phyloP scores from a whole-genome alignment of 2,797 vertebrate species.

The Aphelocoma californica region DNA sequence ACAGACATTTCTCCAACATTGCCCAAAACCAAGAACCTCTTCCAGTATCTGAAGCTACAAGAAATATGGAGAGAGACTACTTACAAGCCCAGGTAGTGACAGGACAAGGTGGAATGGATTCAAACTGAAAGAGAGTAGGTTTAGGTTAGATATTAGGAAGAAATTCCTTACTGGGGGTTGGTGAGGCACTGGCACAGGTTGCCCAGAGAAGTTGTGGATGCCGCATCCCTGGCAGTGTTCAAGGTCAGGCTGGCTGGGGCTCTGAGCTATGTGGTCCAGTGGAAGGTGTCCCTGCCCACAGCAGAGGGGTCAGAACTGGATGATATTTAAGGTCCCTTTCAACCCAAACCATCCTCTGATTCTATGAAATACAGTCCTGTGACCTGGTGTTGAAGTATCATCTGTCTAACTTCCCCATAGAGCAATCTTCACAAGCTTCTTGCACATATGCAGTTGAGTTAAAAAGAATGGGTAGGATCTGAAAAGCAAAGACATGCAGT shows the following conservation, averaged over 20 bases:
- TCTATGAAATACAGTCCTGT: neutral
- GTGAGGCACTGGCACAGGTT: neutral
- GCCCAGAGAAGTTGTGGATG: no score
- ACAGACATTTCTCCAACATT: neutral
- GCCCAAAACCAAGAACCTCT: neutral
- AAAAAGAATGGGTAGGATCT: neutral
- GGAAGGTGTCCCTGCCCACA: accelerated
- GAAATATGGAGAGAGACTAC: neutral
- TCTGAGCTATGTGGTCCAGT: accelerated
- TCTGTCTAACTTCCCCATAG: neutral
- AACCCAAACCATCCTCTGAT: neutral
- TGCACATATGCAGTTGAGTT: neutral
- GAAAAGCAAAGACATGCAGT: neutral
- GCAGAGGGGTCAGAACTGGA: neutral
- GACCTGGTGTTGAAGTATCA: neutral
- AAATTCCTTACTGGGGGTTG: neutral
- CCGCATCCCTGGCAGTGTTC: neutral
- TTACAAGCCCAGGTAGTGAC: neutral
- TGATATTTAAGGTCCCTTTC: neutral
- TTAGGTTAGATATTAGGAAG: neutral
- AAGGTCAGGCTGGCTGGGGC: neutral
- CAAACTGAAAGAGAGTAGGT: neutral
- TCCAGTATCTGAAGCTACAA: neutral
- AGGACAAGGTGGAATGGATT: neutral
- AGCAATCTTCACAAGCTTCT: neutral